phyloP scores from a whole-genome alignment of 2,888 invertebrate species.

The Priocnemis perturbator region DNA sequence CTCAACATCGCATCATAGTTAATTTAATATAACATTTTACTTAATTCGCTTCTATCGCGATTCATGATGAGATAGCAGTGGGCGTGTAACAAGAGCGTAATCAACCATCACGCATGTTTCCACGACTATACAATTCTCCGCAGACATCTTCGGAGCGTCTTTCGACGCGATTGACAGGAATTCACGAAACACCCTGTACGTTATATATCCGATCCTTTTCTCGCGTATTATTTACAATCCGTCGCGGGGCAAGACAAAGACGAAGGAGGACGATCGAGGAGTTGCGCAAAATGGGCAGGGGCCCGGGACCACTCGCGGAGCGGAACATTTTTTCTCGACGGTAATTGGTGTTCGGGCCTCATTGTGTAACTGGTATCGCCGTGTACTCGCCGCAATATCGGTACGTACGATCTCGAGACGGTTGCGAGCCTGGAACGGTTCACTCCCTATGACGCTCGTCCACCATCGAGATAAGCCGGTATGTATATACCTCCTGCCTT shows the following conservation, averaged over 20 bases:
- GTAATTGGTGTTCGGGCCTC: slow-evolving; percentile 67
- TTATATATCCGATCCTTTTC: too few species aligned
- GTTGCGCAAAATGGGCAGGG: slow-evolving; percentile 38
- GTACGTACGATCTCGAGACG: slow-evolving; percentile 63
- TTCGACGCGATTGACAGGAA: too few species aligned
- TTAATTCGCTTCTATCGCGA: too few species aligned
- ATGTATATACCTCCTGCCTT: slow-evolving; percentile 22
- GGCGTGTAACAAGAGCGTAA: too few species aligned
- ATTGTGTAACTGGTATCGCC: slow-evolving; percentile 68
- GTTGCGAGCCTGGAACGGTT: slow-evolving; percentile 52
- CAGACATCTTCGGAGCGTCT: too few species aligned
- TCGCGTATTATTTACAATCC: slow-evolving; percentile 35
- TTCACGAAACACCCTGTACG: too few species aligned
- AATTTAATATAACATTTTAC: too few species aligned
- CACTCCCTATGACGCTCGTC: slow-evolving; percentile 60
- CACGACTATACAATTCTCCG: too few species aligned
- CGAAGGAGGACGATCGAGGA: slow-evolving; percentile 21
- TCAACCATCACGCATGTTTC: too few species aligned
- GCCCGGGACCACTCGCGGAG: slow-evolving; percentile 49
- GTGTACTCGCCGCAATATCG: slow-evolving; percentile 63
- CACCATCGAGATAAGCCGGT: slow-evolving; percentile 62
- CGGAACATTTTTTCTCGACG: slow-evolving; percentile 54
- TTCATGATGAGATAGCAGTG: too few species aligned
- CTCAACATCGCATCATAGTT: too few species aligned
- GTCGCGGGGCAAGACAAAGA: slow-evolving; percentile 12